These are phyloP conservation scores for Parapristionchus giblindavisi DNA, from an alignment of 2,888 invertebrate genomes.

Conservation along the genomic window DNA sequence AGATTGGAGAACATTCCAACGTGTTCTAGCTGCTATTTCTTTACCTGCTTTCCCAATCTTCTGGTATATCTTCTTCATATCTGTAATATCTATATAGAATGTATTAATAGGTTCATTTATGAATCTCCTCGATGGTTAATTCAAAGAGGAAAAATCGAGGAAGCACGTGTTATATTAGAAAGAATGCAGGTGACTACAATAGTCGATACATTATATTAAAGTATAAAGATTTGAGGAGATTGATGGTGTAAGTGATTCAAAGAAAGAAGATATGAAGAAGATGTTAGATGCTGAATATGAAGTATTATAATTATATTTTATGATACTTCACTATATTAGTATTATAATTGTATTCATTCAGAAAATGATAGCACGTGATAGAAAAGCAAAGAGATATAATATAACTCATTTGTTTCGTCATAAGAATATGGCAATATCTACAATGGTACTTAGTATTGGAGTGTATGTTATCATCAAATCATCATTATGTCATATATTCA, in stretches of 20 bases:
- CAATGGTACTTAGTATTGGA: slow-evolving; percentile 50
- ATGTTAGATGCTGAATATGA: slow-evolving; percentile 51
- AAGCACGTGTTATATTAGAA: slow-evolving; percentile 56
- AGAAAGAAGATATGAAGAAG: slow-evolving; percentile 51
- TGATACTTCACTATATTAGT: background rate
- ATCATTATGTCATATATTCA: background rate
- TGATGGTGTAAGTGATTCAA: slow-evolving; percentile 46
- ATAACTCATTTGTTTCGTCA: slow-evolving; percentile 60
- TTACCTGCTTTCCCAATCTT: slow-evolving; percentile 59
- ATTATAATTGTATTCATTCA: background rate
- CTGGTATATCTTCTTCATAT: slow-evolving; percentile 40
- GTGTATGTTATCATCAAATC: slow-evolving; percentile 41
- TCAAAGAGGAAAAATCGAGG: slow-evolving; percentile 59
- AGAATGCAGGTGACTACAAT: slow-evolving; percentile 46
- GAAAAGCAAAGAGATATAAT: slow-evolving; percentile 49
- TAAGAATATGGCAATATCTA: slow-evolving; percentile 53
- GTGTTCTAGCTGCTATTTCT: slow-evolving; percentile 51
- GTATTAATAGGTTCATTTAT: slow-evolving; percentile 52
- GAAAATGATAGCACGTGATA: slow-evolving; percentile 37
- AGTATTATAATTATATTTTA: slow-evolving; percentile 21
- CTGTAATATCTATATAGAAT: background rate
- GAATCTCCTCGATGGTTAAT: slow-evolving; percentile 64
- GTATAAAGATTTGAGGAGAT: slow-evolving; percentile 37
- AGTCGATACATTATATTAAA: background rate
- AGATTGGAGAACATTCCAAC: slow-evolving; percentile 62